Percentiles rank a stretch among this genome's conserved stretches.
phyloP scores from a whole-genome alignment of 2,113 vertebrate species.

The Cyanocitta stelleri region DNA sequence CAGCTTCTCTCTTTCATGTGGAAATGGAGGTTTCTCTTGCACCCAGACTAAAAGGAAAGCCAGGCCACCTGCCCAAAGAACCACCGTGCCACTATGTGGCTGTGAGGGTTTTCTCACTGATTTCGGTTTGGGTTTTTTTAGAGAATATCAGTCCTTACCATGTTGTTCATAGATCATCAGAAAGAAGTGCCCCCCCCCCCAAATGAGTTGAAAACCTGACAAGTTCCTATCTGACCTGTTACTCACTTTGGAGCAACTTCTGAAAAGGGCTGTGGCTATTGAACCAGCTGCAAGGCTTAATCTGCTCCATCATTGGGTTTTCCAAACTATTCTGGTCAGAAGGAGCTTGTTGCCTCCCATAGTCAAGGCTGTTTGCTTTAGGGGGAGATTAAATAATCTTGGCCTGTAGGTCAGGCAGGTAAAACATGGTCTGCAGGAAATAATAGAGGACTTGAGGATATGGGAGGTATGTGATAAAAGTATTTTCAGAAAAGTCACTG shows the following conservation, averaged over 20 bases:
- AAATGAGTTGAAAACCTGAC: not conserved
- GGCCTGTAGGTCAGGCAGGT: not conserved
- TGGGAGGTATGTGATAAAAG: not conserved
- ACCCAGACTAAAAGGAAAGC: not conserved
- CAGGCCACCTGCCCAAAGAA: not conserved
- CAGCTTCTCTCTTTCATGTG: not conserved
- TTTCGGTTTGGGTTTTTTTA: not conserved
- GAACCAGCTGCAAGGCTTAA: not conserved
- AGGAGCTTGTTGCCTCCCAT: not conserved
- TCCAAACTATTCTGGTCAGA: not conserved
- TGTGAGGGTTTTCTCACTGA: not conserved
- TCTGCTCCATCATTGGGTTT: not conserved
- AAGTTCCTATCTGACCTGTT: not conserved
- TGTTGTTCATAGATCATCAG: not conserved
- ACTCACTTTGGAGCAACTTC: not conserved
- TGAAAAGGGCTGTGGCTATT: not conserved
- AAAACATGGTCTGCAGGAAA: not conserved
- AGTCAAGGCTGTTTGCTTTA: not conserved
- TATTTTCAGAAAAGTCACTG: not conserved
- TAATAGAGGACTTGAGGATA: not conserved
- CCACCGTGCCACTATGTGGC: rapidly evolving
- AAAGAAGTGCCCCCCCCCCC: not conserved
- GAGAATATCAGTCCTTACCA: not conserved
- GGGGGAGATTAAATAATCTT: not conserved
- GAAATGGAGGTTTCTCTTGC: not conserved